phyloP scores from a whole-genome alignment of 2,888 invertebrate species.

The Orthosia gothica region DNA sequence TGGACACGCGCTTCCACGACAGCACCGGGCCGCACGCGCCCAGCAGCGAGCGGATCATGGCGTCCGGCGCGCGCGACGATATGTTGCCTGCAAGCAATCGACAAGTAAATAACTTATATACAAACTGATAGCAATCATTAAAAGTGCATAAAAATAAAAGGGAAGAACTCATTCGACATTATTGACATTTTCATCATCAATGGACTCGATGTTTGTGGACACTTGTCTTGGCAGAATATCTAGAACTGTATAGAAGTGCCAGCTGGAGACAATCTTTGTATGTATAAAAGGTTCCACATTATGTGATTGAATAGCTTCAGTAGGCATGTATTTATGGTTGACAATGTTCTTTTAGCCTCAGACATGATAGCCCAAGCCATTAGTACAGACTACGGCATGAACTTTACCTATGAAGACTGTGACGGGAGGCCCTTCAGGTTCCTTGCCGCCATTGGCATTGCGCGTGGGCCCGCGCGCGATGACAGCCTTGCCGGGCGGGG shows the following conservation, averaged over 20 bases:
- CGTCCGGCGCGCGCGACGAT: constrained; percentile 98
- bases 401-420: constrained; percentile 98
- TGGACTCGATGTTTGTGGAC: no score
- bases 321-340: not conserved
- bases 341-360: not conserved
- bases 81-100: constrained; percentile 83
- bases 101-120: no score
- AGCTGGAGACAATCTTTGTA: not conserved
- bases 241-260: not conserved
- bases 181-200: no score
- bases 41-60: constrained; percentile 98
- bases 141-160: no score
- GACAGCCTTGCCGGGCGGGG: constrained; percentile 72
- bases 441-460: constrained; percentile 82
- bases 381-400: not conserved
- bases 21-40: constrained; percentile 98
- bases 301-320: not conserved
- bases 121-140: no score
- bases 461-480: constrained; percentile 82
- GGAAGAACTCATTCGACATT: no score
- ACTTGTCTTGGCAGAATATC: not conserved
- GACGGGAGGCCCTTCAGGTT: constrained; percentile 96
- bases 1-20: constrained; percentile 99
- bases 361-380: no score
- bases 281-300: not conserved